phyloP scores from a whole-genome alignment of 2,797 vertebrate species.

The Acrossocheilus fasciatus region DNA sequence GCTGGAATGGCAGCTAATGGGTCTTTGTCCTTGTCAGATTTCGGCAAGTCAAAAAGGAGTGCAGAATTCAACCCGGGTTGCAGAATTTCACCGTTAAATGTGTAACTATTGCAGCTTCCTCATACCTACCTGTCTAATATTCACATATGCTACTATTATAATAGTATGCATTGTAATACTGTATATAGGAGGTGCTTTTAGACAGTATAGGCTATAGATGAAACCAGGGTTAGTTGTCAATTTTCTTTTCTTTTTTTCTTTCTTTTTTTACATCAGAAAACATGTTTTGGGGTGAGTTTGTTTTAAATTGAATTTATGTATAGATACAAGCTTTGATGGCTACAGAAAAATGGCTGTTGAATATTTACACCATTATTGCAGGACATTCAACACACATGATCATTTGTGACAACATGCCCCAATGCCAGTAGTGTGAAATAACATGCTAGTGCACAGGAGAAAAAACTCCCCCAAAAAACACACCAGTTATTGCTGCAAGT shows the following conservation, averaged over 20 bases:
- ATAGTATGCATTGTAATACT: background rate
- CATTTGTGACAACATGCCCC: background rate
- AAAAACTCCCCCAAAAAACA: background rate
- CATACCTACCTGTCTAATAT: background rate
- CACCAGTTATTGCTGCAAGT: background rate
- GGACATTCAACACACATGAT: background rate
- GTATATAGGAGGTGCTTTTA: background rate
- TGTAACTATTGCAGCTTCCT: slow-evolving; percentile 14
- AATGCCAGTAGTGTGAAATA: background rate
- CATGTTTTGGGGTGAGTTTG: background rate
- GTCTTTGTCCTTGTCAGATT: slow-evolving; percentile 76
- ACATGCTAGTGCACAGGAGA: background rate
- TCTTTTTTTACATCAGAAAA: background rate
- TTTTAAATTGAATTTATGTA: background rate
- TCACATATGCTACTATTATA: background rate
- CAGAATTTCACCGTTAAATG: slow-evolving; percentile 48
- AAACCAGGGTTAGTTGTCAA: background rate
- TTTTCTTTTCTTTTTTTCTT: background rate
- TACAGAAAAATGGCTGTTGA: background rate
- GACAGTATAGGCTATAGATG: background rate
- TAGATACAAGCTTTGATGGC: background rate
- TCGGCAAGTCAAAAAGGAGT: slow-evolving; percentile 70
- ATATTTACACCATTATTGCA: background rate
- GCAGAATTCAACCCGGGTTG: slow-evolving; percentile 43
- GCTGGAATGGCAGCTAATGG: slow-evolving; percentile 75